Evolutionary conservation across 2,797 vertebrate species (phyloP).

Genomic region (Mastacembelus armatus): DNA sequence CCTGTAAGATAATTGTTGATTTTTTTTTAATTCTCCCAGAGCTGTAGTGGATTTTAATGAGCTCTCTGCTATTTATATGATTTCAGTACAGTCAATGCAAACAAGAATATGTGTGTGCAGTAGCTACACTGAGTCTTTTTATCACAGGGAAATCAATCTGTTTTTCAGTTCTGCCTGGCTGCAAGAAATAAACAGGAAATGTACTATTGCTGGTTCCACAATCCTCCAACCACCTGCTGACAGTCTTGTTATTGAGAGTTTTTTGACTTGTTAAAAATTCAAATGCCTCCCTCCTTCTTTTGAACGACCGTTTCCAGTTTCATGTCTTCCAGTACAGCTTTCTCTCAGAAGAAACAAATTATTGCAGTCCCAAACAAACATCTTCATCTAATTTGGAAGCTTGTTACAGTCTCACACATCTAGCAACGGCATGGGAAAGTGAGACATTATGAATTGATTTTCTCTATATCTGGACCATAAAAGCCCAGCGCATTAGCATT

Average conservation of each 20-base stretch:
- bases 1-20: not conserved
- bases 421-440: conserved; percentile 9
- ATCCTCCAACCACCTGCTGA: conserved; percentile 14
- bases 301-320: conserved; percentile 9
- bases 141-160: conserved; percentile 2
- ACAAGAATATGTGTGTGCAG: not conserved
- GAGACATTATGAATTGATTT: conserved; percentile 64
- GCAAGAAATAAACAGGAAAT: conserved; percentile 33
- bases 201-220: conserved; percentile 4
- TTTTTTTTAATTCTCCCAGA: not conserved
- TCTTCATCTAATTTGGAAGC: conserved; percentile 57
- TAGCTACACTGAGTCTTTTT: conserved; percentile 5
- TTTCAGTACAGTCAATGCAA: not conserved
- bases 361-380: conserved; percentile 56
- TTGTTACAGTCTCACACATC: conserved; percentile 61
- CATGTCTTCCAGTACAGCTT: conserved; percentile 11
- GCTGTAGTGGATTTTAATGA: conserved; percentile 18
- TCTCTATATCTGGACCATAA: conserved; percentile 56
- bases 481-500: conserved; percentile 58
- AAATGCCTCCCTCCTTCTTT: conserved; percentile 20
- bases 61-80: conserved; percentile 17
- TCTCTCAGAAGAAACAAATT: conserved; percentile 14
- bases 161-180: not conserved
- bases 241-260: not conserved
- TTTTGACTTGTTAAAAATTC: conserved; percentile 10